Conservation (phyloP, 2,113 vertebrate species). For the Tricholaema leucomelas region DNA sequence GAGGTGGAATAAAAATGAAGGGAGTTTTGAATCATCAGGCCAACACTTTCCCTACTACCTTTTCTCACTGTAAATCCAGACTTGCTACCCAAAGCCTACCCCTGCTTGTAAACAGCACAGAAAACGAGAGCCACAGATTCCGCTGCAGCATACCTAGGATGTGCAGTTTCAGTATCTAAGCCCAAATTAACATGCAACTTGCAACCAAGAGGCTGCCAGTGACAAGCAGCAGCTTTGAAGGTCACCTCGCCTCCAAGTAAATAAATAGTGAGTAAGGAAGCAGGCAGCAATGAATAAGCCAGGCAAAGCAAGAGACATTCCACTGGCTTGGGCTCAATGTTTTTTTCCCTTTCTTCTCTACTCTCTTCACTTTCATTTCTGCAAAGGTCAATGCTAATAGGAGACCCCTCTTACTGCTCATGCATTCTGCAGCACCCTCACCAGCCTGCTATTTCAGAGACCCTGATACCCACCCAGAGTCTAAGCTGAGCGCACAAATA, state of each 20-base stretch:
- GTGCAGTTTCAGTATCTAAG: background rate
- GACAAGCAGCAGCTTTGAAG: slow-evolving; percentile 53
- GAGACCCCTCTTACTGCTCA: background rate
- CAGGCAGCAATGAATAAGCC: slow-evolving; percentile 7
- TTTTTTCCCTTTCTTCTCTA: background rate
- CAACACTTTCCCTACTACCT: background rate
- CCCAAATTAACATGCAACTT: slow-evolving; percentile 55
- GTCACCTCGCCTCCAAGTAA: slow-evolving; percentile 47
- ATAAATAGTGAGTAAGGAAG: slow-evolving; percentile 48
- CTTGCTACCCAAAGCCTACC: background rate
- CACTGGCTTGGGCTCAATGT: background rate
- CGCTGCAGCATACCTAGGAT: background rate
- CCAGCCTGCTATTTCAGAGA: background rate
- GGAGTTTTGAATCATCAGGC: background rate
- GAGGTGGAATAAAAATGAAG: background rate
- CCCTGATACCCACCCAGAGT: background rate
- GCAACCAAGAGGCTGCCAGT: background rate
- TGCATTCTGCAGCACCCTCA: background rate
- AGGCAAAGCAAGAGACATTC: slow-evolving; percentile 1
- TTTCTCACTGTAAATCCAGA: background rate
- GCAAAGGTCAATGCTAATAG: background rate
- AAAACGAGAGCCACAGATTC: background rate
- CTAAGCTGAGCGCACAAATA: background rate
- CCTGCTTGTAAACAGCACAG: background rate
- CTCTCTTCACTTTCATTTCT: background rate